Evolutionary conservation across 2,797 vertebrate genomes (phyloP), one percentile per base, ranked within the genome.

Genomic region (Myotis planiceps): DNA sequence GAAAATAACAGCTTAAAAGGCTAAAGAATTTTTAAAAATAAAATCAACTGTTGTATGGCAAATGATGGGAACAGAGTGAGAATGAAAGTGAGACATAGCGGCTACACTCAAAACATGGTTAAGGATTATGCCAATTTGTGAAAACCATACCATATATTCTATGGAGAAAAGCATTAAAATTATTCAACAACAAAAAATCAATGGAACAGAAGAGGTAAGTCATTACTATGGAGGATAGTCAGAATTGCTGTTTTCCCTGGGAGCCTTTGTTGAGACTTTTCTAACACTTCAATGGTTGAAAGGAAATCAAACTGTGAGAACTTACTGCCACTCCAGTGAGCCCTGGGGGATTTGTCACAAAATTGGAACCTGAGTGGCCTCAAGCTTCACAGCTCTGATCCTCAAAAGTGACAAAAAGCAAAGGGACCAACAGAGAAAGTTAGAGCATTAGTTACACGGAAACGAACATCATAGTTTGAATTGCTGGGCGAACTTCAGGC

Each of bases 261-360:
- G n/a, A 75, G 65, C 5, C 39, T 96, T 95, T 92, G 84, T 85
- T 92, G 25, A 27, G 60, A 53, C 83, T 84, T 93, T 95, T 86
- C 95, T 86, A 96, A 95, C 93, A 95, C 78, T 94, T 94, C 78
- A 88, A 0, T 93, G 74, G 53, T 79, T 96, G 82, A 97, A 97
- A 96, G 82, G 95, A 96, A 96, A 97, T 95, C 97, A 96, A 82
- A 94, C 90, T 90, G 96, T 0, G 63, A 97, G 92, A 89, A 97
- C 63, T 97, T 96, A 97, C 81, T 97, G 97, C 96, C 96, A 97
- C 93, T 97, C 87, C 92, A 95, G 69, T 95, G 96, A 97, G 93
- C 92, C 90, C 81, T 96, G 58, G 90, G 78, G 90, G 88, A 96
- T 92, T 96, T 93, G 87, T 95, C 97, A 97, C 90, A 97, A 97